Conservation (phyloP, 2,113 vertebrate species). For the Xenotilapia caudafasciata region DNA sequence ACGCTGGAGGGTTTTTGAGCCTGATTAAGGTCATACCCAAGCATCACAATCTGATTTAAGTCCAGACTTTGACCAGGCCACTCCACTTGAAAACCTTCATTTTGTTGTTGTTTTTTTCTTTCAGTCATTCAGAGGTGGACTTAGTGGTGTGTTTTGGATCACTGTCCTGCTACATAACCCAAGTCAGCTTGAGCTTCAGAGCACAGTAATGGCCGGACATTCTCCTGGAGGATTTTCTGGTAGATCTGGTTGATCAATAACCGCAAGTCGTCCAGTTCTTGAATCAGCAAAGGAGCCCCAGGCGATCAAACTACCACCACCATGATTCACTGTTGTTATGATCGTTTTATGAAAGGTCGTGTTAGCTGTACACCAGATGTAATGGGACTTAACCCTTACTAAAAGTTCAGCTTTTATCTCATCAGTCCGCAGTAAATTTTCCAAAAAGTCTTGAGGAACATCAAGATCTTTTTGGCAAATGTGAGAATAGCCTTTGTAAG, state of each 20-base stretch:
- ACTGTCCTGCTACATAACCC: not conserved
- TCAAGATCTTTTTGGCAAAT: not conserved
- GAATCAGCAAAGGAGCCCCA: not conserved
- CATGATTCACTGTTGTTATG: not conserved
- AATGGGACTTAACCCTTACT: not conserved
- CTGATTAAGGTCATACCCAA: not conserved
- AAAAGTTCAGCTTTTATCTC: not conserved
- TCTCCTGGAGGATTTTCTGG: not conserved
- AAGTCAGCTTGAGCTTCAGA: not conserved
- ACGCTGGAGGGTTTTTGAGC: rapidly evolving
- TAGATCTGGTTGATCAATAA: not conserved
- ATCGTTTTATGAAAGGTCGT: not conserved
- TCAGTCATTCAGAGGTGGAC: not conserved
- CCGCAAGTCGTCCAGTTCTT: not conserved
- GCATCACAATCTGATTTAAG: not conserved
- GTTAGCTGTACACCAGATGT: not conserved
- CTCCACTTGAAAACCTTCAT: not conserved
- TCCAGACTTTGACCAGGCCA: not conserved
- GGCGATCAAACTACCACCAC: not conserved
- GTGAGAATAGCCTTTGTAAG: not conserved
- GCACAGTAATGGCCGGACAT: not conserved
- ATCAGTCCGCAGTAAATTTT: not conserved
- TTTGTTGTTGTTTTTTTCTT: not conserved
- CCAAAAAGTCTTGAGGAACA: not conserved
- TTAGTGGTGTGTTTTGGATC: not conserved